Conservation (phyloP, 2,113 vertebrate genomes). For the Cyanoliseus patagonus region DNA sequence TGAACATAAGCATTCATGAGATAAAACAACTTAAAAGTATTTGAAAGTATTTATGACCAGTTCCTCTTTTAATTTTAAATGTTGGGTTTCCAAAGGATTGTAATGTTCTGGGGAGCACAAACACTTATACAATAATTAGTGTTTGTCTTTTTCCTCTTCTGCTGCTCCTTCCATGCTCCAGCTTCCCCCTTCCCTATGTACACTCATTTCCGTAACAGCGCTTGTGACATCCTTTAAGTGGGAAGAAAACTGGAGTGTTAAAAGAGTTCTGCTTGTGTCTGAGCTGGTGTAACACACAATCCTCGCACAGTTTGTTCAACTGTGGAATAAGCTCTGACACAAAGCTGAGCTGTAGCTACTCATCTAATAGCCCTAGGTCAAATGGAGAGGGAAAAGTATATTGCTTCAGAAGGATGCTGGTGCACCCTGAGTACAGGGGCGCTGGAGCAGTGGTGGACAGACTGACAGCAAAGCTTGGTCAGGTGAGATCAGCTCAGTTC, state of each 20-base stretch:
- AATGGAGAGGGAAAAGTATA: neutral
- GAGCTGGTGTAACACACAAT: neutral
- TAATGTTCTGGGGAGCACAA: neutral
- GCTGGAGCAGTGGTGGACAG: neutral
- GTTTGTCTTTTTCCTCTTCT: neutral
- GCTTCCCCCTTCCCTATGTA: neutral
- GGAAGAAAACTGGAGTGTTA: neutral
- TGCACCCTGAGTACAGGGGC: neutral
- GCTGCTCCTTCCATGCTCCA: neutral
- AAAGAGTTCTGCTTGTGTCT: neutral
- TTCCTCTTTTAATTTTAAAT: neutral
- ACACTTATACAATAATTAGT: fast-evolving
- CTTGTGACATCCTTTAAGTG: neutral
- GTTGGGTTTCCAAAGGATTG: neutral
- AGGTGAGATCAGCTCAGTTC: neutral
- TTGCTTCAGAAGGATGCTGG: neutral
- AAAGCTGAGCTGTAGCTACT: neutral
- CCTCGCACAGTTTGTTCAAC: fast-evolving
- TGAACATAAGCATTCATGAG: neutral
- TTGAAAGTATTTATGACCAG: neutral
- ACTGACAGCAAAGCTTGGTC: neutral
- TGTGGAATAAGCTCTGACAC: fast-evolving
- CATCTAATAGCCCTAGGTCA: neutral
- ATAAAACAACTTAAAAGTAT: neutral
- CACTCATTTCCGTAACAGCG: fast-evolving